Percentiles rank a stretch among this genome's conserved stretches.
These are phyloP conservation scores for Zonotrichia albicollis DNA, from an alignment of 2,797 vertebrate genomes.

Conservation along the genomic window DNA sequence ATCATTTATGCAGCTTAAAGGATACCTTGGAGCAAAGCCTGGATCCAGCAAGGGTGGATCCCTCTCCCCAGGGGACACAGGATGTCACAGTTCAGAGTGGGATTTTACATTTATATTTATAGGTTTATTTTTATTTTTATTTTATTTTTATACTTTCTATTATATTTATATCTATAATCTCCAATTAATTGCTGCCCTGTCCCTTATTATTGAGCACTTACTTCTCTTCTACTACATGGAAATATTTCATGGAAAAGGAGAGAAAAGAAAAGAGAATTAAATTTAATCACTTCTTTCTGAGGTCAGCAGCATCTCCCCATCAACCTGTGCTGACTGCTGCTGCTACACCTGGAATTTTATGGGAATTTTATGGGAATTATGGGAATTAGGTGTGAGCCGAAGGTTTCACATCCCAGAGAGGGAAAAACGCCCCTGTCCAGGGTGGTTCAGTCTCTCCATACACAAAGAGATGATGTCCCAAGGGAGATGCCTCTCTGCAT, in stretches of 20 bases:
- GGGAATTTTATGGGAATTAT: neutral
- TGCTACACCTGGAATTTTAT: neutral
- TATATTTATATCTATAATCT: neutral
- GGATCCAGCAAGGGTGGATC: neutral
- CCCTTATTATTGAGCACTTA: fast-evolving
- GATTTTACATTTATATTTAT: neutral
- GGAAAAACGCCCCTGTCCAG: fast-evolving
- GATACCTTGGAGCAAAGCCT: neutral
- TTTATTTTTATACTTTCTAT: neutral
- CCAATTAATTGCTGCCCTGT: neutral
- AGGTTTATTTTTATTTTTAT: neutral
- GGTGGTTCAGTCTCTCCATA: neutral
- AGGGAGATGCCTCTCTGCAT: neutral
- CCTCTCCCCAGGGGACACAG: neutral
- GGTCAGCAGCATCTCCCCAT: neutral
- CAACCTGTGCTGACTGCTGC: neutral
- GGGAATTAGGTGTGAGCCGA: neutral
- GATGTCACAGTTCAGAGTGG: neutral
- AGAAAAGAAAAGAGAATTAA: neutral
- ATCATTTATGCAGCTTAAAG: neutral
- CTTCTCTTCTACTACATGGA: neutral
- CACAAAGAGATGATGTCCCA: neutral
- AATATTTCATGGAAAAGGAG: neutral
- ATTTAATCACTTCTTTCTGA: neutral
- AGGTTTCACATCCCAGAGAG: too few relatives aligned